Conservation (phyloP, 2,888 invertebrate genomes). For the Ichneumon xanthorius region DNA sequence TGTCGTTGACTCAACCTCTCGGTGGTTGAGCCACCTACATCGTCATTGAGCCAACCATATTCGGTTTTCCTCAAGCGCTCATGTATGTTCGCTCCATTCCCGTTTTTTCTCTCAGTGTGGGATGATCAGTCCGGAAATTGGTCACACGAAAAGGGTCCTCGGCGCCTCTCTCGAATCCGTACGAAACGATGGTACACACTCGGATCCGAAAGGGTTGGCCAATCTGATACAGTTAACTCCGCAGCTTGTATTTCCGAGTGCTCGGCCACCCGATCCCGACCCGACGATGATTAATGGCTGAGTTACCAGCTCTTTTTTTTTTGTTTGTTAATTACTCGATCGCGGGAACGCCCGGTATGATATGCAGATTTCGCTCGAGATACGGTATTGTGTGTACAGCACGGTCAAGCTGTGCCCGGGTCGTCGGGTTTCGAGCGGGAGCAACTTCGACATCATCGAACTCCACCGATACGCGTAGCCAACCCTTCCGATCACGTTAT, state of each 20-base stretch:
- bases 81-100: too few species aligned
- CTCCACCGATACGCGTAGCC: slow-evolving; percentile 31
- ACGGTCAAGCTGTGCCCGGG: slow-evolving; percentile 41
- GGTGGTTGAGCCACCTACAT: too few species aligned
- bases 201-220: slow-evolving; percentile 81
- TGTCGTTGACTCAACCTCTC: too few species aligned
- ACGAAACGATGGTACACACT: slow-evolving; percentile 15
- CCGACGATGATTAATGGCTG: slow-evolving; percentile 70
- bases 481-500: slow-evolving; percentile 58
- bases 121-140: slow-evolving; percentile 71
- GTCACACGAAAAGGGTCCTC: slow-evolving; percentile 69
- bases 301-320: slow-evolving; percentile 55
- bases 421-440: slow-evolving; percentile 37
- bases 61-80: too few species aligned
- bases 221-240: slow-evolving; percentile 79
- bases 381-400: slow-evolving; percentile 30
- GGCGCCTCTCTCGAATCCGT: slow-evolving; percentile 65
- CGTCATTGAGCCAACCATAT: too few species aligned
- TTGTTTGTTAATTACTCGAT: slow-evolving; percentile 68
- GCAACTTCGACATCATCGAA: slow-evolving; percentile 61
- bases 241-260: slow-evolving; percentile 69
- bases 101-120: background rate
- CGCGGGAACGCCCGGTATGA: slow-evolving; percentile 83
- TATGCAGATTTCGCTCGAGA: slow-evolving; percentile 83
- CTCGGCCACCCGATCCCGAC: slow-evolving; percentile 44